A percentile compares a stretch with the other conserved stretches of the same genome.
Conservation (phyloP, 2,888 invertebrate genomes). For the Alentia gelatinosa region DNA sequence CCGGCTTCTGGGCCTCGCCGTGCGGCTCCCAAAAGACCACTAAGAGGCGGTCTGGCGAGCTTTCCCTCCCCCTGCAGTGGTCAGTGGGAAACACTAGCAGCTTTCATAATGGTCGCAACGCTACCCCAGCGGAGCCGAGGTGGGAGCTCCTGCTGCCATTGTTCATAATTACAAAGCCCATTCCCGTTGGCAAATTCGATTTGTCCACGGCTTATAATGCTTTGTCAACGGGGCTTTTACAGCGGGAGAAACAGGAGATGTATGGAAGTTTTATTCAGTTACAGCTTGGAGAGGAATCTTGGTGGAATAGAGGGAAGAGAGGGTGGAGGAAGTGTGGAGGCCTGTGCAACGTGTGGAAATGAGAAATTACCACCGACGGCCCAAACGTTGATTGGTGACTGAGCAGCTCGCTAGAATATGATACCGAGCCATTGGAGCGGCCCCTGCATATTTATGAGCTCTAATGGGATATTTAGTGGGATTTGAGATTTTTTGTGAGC, state of each 20-base stretch:
- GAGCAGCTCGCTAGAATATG: constrained; percentile 31
- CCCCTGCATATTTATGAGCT: constrained; percentile 35
- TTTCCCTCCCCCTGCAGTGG: not conserved
- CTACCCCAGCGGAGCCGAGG: not conserved
- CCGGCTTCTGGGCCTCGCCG: not conserved
- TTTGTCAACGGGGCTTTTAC: constrained; percentile 37
- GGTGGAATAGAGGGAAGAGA: not conserved
- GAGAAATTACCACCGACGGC: constrained; percentile 30
- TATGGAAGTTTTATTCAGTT: constrained; percentile 7
- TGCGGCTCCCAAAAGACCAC: constrained; percentile 2
- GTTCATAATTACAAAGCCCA: constrained; percentile 36
- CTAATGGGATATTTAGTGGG: constrained; percentile 44
- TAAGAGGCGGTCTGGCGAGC: not conserved
- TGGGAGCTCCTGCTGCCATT: not conserved
- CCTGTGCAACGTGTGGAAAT: not conserved
- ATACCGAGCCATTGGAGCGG: not conserved
- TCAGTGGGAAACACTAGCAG: not conserved
- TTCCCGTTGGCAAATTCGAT: constrained; percentile 25
- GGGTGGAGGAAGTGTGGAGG: not conserved
- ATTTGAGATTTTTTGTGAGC: constrained; percentile 20
- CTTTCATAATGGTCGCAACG: not conserved
- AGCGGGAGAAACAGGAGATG: not conserved
- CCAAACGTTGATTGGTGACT: not conserved
- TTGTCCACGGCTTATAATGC: constrained; percentile 14
- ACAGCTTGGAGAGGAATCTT: not conserved